phyloP scores from a whole-genome alignment of 2,113 vertebrate genomes.

The Lepus timidus region DNA sequence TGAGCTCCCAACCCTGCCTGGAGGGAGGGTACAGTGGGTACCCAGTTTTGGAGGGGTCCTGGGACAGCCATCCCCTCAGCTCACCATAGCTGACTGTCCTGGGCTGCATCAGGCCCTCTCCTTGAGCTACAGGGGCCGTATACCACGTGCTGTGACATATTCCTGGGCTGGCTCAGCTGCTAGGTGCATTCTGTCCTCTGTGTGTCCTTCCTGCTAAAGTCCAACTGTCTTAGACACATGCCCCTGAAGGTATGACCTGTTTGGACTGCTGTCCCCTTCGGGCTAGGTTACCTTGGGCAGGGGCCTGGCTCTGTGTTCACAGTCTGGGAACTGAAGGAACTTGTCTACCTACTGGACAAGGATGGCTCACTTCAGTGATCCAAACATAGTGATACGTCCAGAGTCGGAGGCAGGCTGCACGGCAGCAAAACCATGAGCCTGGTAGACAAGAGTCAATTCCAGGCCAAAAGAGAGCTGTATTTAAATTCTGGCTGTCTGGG shows the following conservation, averaged over 20 bases:
- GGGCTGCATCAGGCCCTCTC: background rate
- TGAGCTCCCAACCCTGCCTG: constrained; percentile 72
- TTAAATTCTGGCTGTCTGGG: background rate
- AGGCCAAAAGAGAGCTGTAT: background rate
- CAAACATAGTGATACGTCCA: background rate
- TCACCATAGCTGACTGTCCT: background rate
- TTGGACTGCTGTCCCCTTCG: constrained; percentile 18
- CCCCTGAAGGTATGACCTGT: background rate
- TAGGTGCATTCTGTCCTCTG: constrained; percentile 64
- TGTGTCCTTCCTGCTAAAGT: constrained; percentile 68
- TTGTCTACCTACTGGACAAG: background rate
- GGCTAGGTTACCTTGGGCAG: constrained; percentile 29
- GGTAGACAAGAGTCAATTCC: constrained; percentile 10
- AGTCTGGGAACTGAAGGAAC: constrained; percentile 49
- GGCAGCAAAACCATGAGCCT: background rate
- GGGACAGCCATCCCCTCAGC: constrained; percentile 10
- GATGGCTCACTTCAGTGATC: constrained; percentile 9
- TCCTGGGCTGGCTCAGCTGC: constrained; percentile 44
- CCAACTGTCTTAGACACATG: constrained; percentile 42
- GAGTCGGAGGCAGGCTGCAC: background rate
- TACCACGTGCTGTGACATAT: constrained; percentile 4
- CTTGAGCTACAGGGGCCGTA: constrained; percentile 5
- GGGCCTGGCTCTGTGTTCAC: constrained; percentile 35
- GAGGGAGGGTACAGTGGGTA: constrained; percentile 65
- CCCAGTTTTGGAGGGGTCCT: constrained; percentile 70